Conservation (phyloP, 64 coral and sea anemone genomes). For the Stichodactyla helianthus region DNA sequence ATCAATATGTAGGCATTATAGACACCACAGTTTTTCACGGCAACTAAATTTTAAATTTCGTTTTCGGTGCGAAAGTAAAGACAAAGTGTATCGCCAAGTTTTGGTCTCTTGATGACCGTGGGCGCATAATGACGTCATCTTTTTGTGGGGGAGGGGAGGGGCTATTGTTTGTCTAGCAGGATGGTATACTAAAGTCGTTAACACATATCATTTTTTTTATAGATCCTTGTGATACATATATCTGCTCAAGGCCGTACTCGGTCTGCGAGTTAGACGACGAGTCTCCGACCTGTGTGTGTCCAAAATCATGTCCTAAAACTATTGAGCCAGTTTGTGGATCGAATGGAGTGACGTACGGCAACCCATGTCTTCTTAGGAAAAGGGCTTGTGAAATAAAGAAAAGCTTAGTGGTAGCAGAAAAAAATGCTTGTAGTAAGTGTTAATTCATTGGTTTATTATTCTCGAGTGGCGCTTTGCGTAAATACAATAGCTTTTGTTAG, state of each 20-base stretch:
- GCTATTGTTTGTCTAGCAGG: too few species aligned
- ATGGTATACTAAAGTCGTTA: not conserved
- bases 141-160: too few species aligned
- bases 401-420: not conserved
- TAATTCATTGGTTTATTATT: not conserved
- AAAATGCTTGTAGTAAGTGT: slow-evolving; percentile 4
- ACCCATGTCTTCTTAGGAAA: slow-evolving; percentile 38
- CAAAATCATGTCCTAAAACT: not conserved
- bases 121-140: too few species aligned
- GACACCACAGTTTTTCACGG: too few species aligned
- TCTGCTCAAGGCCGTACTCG: slow-evolving; percentile 4
- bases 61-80: too few species aligned
- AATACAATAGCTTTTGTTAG: too few species aligned
- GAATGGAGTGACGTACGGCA: slow-evolving; percentile 27
- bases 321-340: slow-evolving; percentile 28
- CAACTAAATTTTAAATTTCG: too few species aligned
- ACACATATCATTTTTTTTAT: not conserved
- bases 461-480: too few species aligned
- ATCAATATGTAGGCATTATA: too few species aligned
- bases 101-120: too few species aligned
- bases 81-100: too few species aligned
- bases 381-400: slow-evolving; percentile 22
- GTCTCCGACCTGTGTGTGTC: not conserved
- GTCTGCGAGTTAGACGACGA: not conserved
- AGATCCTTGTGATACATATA: slow-evolving; percentile 24